phyloP scores from a whole-genome alignment of 1,140 invertebrate species.

The Halesus radiatus region DNA sequence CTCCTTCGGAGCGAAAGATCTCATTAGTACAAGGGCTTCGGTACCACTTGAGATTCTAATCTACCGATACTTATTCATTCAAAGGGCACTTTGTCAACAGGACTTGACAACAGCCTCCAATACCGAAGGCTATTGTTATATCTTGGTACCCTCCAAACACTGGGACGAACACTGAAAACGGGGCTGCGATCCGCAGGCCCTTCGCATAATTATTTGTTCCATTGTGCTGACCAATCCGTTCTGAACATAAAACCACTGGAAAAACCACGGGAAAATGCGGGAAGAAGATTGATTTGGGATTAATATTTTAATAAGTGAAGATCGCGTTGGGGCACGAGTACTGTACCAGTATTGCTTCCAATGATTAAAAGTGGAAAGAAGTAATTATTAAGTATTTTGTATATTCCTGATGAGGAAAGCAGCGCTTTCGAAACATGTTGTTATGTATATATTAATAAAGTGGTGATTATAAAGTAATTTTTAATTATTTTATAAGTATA shows the following conservation, averaged over 20 bases:
- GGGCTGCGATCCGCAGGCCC: background rate
- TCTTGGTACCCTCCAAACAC: slow-evolving; percentile 12
- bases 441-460: too few species aligned
- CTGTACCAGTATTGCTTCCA: too few species aligned
- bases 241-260: slow-evolving; percentile 19
- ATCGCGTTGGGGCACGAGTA: too few species aligned
- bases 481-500: too few species aligned
- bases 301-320: too few species aligned
- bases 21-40: slow-evolving; percentile 44
- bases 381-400: too few species aligned
- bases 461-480: too few species aligned
- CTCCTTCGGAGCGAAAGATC: slow-evolving; percentile 43
- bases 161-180: background rate
- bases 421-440: too few species aligned
- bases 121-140: slow-evolving; percentile 31
- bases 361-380: too few species aligned
- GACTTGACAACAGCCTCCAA: background rate
- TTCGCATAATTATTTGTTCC: slow-evolving; percentile 31
- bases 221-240: slow-evolving; percentile 30
- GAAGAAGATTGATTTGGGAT: too few species aligned
- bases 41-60: slow-evolving; percentile 48
- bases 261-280: slow-evolving; percentile 23
- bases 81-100: slow-evolving; percentile 34
- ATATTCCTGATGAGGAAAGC: too few species aligned
- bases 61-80: slow-evolving; percentile 53